These are phyloP conservation scores for Notocelia uddmanniana DNA, from an alignment of 2,888 invertebrate species.

Conservation along the genomic window DNA sequence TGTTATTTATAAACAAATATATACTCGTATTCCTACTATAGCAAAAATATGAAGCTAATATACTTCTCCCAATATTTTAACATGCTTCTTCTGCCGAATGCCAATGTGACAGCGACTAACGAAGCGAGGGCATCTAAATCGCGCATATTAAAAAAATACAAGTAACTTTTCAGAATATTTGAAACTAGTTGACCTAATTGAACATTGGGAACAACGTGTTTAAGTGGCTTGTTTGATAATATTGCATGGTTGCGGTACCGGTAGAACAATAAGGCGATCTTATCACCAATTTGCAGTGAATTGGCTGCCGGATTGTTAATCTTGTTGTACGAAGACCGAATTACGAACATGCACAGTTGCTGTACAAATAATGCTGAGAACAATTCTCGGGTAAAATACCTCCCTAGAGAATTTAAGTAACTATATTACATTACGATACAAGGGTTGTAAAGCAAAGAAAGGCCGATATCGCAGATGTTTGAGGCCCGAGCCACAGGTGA, in stretches of 20 bases:
- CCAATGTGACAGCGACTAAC: constrained; percentile 38
- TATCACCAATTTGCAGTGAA: constrained; percentile 19
- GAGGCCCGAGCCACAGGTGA: too few species aligned
- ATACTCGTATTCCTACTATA: not conserved
- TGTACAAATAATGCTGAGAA: not conserved
- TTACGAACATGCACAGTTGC: too few species aligned
- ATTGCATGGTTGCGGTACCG: constrained; percentile 8
- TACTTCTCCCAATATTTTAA: constrained; percentile 18
- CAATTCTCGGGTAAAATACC: not conserved
- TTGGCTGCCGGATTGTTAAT: not conserved
- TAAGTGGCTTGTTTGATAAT: constrained; percentile 31
- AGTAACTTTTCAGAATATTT: not conserved
- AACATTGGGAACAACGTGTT: constrained; percentile 1
- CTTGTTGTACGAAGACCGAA: not conserved
- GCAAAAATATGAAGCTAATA: not conserved
- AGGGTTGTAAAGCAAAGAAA: too few species aligned
- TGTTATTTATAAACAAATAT: too few species aligned
- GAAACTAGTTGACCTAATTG: constrained; percentile 13
- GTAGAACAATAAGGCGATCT: constrained; percentile 11
- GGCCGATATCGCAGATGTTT: too few species aligned
- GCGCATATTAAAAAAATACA: constrained; percentile 21
- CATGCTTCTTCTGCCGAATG: constrained; percentile 26
- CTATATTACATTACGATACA: too few species aligned
- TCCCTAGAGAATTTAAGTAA: too few species aligned
- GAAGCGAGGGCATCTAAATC: constrained; percentile 34